Evolutionary conservation across 2,888 invertebrate genomes (phyloP), one percentile per base, ranked within the genome.

Genomic region (Chaetogeoica ovagalla): DNA sequence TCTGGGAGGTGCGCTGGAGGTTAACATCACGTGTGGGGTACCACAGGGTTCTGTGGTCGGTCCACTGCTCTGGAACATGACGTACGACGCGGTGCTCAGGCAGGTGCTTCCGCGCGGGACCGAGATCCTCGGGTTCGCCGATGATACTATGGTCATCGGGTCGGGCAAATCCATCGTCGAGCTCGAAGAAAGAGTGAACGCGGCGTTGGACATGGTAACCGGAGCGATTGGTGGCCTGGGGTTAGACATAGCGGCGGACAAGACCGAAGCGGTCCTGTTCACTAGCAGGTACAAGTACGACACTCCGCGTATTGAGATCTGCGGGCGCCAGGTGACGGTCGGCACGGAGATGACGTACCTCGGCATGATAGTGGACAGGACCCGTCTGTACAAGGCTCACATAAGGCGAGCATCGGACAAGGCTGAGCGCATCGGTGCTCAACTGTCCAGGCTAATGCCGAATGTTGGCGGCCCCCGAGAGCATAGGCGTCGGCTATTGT

Each of bases 121-220:
- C 48, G 13, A 21, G 66, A 0, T 30, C 1, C 30, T 30, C 30
- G 30, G 30, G 2, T 66, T 66, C 15, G 66, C 48, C 0, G 66
- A 66, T 1, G 66, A 66, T 7, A 66, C 66, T 0, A n/a, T 65
- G 0, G 13, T 65, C 1, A 1, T 65, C 0, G 43, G 11, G 6
- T 1, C 65, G 43, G 39, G 11, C 1, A 43, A 43, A 2, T 43
- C 65, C 6, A 11, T 39, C 0, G 13, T 11, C 0, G n/a, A n/a
- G 1, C n/a, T 43, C 11, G 65, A 65, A 11, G 1, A 21, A 7
- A 7, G 43, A 8, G 15, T 4, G 17, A n/a, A 39, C 65, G 19
- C 19, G 13, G n/a, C 43, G 2, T 4, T 43, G 39, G 1, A 1
- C 0, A 2, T n/a, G 13, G 43, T 65, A 0, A n/a, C 4, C 5